Evolutionary conservation across 2,113 vertebrate genomes (phyloP), one percentile per base, ranked within the genome.

Genomic region (Drymodes brunneopygia): DNA sequence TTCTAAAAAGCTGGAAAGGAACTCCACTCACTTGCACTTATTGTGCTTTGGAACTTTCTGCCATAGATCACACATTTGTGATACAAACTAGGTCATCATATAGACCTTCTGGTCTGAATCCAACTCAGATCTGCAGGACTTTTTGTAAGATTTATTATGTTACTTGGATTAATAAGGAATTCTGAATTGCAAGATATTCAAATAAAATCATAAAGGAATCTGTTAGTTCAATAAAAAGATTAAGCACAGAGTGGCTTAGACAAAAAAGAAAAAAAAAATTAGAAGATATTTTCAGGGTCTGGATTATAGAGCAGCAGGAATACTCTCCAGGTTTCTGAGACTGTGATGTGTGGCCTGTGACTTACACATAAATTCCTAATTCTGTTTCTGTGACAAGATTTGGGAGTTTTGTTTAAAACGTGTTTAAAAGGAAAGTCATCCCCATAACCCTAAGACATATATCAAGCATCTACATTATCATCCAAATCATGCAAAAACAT

Each of bases 371-470:
- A 72, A 67, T 18, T 36, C 25, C 2, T 1, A 56, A 48, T 42
- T 70, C 19, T 62, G 7, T 2, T 35, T 88, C 40, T n/a, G 7
- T 38, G 81, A 58, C 36, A 54, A 58, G 8, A 35, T 25, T 9
- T 31, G 19, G 10, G 6, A 47, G 24, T 27, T 81, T 70, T 66
- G 25, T 62, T 27, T 78, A 44, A 87, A 73, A 48, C 2, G 29
- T 10, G 3, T 51, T 54, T 70, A 22, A 74, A 47, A 81, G 31
- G 27, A 58, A 80, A 51, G 10, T 12, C 5, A 6, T 35, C 15
- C 6, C 12, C 1, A 3, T 42, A 53, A 27, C 3, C 11, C 5
- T 14, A 44, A 70, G 8, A 28, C 0, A 0, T 20, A 4, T 40
- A 40, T 47, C 15, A 82, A 54, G 24, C 18, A 65, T 45, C 14